Base-by-base conservation (phyloP, 2,888 invertebrate species). In the Epinotia nisella region DNA sequence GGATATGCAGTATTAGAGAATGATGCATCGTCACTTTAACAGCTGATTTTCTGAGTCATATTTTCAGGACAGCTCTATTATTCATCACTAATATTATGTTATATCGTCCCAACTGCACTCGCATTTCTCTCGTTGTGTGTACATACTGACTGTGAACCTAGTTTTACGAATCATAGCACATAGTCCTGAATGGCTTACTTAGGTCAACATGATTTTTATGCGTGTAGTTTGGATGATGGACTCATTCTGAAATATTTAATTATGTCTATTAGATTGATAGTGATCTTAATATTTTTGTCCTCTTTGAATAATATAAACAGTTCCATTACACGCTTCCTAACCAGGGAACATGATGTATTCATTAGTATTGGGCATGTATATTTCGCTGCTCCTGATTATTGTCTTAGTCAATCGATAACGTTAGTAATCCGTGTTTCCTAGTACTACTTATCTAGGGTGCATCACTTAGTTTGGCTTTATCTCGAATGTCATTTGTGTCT, bases 11-110 rank as follows among this genome's bases (percentile, higher is more conserved):
- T 93, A 91, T 91, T 92, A 93, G 93, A 91, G 90, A 92, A 92
- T 92, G 93, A 90, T 93, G 93, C 93, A 93, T 93, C 91, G 91
- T 93, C 90, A 93, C 92, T 90, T 86, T 91, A 93, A 93, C 93
- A 92, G 92, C 93, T 92, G 93, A 92, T 90, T 87, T 90, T 92
- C 91, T 90, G 88, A 88, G 89, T 91, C 89, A 91, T 90, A 87
- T 87, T 90, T 87, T 87, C 89, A 89, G 90, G 92, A 92, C 93
- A 93, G 93, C 93, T 93, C 93, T 93, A 93, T 93, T 93, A 93
- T 93, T 90, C 90, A 92, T 91, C 87, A 93, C 92, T 92, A 92
- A 92, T 91, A 88, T 84, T 83, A 85, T 86, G 82, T 86, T 82
- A 83, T 79, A 87, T 90, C 90, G 87, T 90, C 89, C 90, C 91